These are phyloP conservation scores for Fopius arisanus DNA, from an alignment of 1,140 invertebrate species.

Conservation along the genomic window DNA sequence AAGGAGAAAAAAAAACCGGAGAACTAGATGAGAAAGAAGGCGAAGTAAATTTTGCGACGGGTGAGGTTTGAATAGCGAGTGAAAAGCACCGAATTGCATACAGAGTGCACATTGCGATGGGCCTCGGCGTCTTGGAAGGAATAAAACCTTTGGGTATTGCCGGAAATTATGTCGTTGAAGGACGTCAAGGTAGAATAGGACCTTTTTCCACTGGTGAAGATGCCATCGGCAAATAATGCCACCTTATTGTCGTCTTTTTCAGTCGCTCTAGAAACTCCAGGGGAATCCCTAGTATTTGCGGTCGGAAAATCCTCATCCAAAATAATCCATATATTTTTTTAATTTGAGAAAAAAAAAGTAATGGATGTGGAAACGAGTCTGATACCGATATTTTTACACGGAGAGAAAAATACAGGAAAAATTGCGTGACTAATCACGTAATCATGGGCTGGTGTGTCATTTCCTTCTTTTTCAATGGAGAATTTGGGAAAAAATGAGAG, in stretches of 20 bases:
- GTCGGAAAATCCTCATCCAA: too few relatives aligned
- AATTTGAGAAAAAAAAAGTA: too few relatives aligned
- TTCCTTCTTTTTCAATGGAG: too few relatives aligned
- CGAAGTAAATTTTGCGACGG: background rate
- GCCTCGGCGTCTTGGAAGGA: background rate
- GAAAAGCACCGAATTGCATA: slow-evolving; percentile 5
- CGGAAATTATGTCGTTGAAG: background rate
- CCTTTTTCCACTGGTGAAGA: background rate
- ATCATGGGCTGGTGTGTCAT: too few relatives aligned
- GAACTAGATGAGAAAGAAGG: background rate
- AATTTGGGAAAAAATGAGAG: too few relatives aligned
- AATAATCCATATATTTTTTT: too few relatives aligned
- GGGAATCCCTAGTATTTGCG: too few relatives aligned
- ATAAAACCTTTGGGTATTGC: background rate
- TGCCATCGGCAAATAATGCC: background rate
- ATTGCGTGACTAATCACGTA: too few relatives aligned
- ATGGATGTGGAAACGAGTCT: too few relatives aligned
- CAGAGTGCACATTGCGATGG: background rate
- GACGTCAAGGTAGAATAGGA: background rate
- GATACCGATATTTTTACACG: too few relatives aligned
- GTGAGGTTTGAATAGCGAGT: background rate
- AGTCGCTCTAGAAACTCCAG: background rate
- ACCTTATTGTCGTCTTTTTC: background rate
- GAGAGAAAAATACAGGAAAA: too few relatives aligned
- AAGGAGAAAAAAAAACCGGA: background rate